Percentiles rank a stretch among this genome's conserved stretches.
Conservation (phyloP, 1,140 invertebrate species). For the Batillaria attramentaria region DNA sequence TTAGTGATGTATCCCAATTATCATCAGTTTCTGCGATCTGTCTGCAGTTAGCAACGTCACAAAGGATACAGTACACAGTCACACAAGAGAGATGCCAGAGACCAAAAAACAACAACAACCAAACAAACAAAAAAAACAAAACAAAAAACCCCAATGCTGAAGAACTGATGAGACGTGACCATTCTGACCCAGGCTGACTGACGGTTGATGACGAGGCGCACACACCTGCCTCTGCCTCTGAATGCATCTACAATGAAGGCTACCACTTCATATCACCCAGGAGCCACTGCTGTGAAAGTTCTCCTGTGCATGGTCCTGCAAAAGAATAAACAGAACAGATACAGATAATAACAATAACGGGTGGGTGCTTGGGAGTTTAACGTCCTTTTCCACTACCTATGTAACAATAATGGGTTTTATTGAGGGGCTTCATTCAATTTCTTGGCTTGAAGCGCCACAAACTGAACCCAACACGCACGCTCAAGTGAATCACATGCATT, state of each 20-base stretch:
- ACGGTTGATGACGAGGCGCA: background rate
- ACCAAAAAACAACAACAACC: too few relatives aligned
- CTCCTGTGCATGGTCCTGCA: conserved; percentile 48
- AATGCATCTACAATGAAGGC: too few relatives aligned
- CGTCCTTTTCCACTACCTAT: background rate
- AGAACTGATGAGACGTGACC: conserved; percentile 9
- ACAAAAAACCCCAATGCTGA: background rate
- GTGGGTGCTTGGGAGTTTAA: background rate
- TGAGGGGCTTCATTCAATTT: background rate
- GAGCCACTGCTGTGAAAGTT: conserved; percentile 56
- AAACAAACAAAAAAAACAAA: too few relatives aligned
- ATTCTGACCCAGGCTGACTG: background rate
- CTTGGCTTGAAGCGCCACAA: background rate
- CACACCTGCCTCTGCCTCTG: too few relatives aligned
- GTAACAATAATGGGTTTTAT: background rate
- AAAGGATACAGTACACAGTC: too few relatives aligned
- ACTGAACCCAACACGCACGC: too few relatives aligned
- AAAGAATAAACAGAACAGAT: conserved; percentile 6
- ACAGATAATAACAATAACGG: background rate
- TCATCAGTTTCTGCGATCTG: too few relatives aligned
- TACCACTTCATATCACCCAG: conserved; percentile 64
- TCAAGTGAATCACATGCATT: too few relatives aligned
- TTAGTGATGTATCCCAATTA: too few relatives aligned
- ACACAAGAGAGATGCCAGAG: too few relatives aligned
- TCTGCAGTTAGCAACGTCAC: too few relatives aligned